These are phyloP conservation scores for Tor tambroides DNA, from an alignment of 2,113 vertebrate genomes.

Conservation along the genomic window DNA sequence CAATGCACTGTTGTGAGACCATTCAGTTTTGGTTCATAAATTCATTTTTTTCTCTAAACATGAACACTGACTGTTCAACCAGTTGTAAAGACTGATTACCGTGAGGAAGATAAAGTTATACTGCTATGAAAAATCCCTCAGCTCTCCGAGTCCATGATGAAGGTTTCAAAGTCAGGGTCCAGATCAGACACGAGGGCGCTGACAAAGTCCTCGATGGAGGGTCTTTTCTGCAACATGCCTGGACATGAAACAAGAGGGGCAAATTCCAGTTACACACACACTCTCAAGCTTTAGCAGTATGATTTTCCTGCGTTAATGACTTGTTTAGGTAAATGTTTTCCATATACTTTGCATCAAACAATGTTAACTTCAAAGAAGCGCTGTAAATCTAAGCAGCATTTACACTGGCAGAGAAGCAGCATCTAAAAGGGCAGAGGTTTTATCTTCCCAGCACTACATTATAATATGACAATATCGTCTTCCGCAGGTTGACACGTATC, in stretches of 20 bases:
- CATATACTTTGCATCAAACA: background rate
- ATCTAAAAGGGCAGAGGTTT: background rate
- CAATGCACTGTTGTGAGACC: background rate
- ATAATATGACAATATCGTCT: conserved; percentile 9
- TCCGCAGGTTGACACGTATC: conserved; percentile 19
- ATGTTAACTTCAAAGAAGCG: background rate
- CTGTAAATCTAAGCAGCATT: background rate
- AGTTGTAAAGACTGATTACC: background rate
- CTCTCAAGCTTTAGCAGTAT: background rate
- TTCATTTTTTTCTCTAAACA: background rate
- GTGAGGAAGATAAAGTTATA: background rate
- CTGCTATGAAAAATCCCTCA: conserved; percentile 44
- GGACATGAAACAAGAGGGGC: conserved; percentile 48
- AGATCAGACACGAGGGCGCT: conserved; percentile 91
- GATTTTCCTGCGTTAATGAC: background rate
- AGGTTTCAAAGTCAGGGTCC: conserved; percentile 89
- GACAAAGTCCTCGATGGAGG: conserved; percentile 90
- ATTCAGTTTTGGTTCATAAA: background rate
- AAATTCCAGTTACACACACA: background rate
- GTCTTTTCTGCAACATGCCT: conserved; percentile 95
- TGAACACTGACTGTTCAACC: background rate
- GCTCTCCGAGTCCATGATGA: conserved; percentile 88
- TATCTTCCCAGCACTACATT: background rate
- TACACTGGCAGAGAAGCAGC: background rate
- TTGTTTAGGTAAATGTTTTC: background rate